Conservation (phyloP, 2,797 vertebrate genomes). For the Peromyscus eremicus region DNA sequence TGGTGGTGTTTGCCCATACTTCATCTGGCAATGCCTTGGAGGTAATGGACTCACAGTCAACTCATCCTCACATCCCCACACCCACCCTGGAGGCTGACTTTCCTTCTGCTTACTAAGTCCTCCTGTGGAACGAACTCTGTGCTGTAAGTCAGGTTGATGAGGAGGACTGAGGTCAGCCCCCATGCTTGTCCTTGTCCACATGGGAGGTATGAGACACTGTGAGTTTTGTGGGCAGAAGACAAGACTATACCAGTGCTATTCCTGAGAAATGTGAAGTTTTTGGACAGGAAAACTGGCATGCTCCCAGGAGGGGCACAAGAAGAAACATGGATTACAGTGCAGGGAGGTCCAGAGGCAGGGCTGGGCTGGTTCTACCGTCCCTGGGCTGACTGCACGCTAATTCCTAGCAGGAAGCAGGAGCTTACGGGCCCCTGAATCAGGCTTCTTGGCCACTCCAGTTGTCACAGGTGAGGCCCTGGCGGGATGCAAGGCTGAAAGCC, state of each 20-base stretch:
- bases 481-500: rapidly evolving
- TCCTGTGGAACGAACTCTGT: background rate
- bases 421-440: rapidly evolving
- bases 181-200: background rate
- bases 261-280: background rate
- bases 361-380: background rate
- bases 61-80: background rate
- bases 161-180: too few species aligned
- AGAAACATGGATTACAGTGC: background rate
- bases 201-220: too few species aligned
- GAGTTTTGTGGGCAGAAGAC: background rate
- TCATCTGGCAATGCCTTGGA: too few species aligned
- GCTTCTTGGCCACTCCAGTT: background rate
- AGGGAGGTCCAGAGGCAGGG: background rate
- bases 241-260: too few species aligned
- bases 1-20: background rate
- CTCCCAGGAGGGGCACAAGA: too few species aligned
- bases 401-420: background rate
- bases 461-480: rapidly evolving
- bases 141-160: background rate
- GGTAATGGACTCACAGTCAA: background rate
- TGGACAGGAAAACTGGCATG: too few species aligned
- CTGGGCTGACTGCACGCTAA: background rate
- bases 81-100: background rate
- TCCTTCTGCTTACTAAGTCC: background rate